Evolutionary conservation across 2,888 invertebrate species (phyloP).

Genomic region (Nymphalis c-album): DNA sequence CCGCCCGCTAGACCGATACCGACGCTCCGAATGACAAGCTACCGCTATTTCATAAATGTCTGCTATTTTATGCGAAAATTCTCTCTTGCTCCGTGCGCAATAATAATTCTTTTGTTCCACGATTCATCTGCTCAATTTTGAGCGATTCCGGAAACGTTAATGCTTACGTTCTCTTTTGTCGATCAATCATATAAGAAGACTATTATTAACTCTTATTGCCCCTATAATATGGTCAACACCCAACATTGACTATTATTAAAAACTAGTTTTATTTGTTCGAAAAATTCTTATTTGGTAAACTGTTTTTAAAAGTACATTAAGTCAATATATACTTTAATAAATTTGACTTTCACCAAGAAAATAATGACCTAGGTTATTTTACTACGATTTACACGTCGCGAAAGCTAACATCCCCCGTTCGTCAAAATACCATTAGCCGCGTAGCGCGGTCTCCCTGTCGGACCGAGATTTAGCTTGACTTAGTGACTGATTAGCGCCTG

Average conservation of each 20-base stretch:
- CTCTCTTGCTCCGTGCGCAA: slow-evolving; percentile 60
- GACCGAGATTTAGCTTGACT: slow-evolving; percentile 75
- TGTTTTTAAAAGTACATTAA: neutral
- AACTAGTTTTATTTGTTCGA: neutral
- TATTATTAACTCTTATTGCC: no score
- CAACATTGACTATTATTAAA: neutral
- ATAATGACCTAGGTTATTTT: slow-evolving; percentile 1
- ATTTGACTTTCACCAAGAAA: neutral
- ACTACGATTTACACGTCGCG: slow-evolving; percentile 45
- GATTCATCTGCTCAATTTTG: slow-evolving; percentile 43
- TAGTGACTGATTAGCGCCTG: slow-evolving; percentile 80
- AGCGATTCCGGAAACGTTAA: slow-evolving; percentile 40
- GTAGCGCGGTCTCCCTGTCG: slow-evolving; percentile 42
- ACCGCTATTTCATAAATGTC: slow-evolving; percentile 74
- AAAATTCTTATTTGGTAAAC: neutral
- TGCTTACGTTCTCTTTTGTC: neutral
- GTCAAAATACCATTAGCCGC: slow-evolving; percentile 72
- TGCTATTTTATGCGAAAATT: slow-evolving; percentile 70
- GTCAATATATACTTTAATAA: slow-evolving; percentile 41
- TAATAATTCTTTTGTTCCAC: slow-evolving; percentile 64
- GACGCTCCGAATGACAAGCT: slow-evolving; percentile 70
- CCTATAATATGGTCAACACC: no score
- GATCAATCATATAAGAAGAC: neutral
- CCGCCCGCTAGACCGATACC: slow-evolving; percentile 64
- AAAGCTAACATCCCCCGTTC: slow-evolving; percentile 61